phyloP scores from a whole-genome alignment of 2,888 invertebrate genomes.

The Unio pictorum region DNA sequence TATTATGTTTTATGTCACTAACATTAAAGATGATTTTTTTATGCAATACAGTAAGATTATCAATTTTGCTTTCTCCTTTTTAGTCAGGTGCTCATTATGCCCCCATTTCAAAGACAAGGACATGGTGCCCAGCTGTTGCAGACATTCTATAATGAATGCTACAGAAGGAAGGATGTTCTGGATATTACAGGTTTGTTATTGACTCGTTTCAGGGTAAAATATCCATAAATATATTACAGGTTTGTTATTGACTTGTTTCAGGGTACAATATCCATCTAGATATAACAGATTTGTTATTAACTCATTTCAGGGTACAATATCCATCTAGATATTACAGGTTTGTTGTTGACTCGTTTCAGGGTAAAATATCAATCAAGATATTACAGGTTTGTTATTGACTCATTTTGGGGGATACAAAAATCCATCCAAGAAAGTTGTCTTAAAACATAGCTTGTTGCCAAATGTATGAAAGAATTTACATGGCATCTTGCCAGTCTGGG shows the following conservation, averaged over 20 bases:
- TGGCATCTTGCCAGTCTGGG: neutral
- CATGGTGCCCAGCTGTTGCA: slow-evolving; percentile 85
- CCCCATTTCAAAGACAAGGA: slow-evolving; percentile 91
- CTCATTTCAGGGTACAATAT: no score
- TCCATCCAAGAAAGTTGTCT: neutral
- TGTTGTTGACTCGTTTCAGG: slow-evolving; percentile 7
- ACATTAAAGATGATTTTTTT: no score
- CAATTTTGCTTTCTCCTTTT: slow-evolving; percentile 22
- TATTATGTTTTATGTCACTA: no score
- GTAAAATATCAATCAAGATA: no score
- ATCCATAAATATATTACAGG: no score
- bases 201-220: no score
- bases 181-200: slow-evolving; percentile 80
- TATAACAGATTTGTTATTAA: no score
- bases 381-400: slow-evolving; percentile 10
- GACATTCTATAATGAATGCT: slow-evolving; percentile 77
- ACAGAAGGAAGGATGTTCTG: slow-evolving; percentile 74
- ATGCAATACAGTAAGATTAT: neutral
- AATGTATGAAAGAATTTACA: neutral
- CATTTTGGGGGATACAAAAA: no score
- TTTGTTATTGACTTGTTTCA: no score
- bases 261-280: no score
- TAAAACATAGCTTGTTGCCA: neutral
- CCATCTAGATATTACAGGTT: slow-evolving; percentile 81
- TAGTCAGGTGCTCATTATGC: slow-evolving; percentile 92